Conservation (phyloP, 1,140 invertebrate genomes). For the Zaprionus camerounensis region DNA sequence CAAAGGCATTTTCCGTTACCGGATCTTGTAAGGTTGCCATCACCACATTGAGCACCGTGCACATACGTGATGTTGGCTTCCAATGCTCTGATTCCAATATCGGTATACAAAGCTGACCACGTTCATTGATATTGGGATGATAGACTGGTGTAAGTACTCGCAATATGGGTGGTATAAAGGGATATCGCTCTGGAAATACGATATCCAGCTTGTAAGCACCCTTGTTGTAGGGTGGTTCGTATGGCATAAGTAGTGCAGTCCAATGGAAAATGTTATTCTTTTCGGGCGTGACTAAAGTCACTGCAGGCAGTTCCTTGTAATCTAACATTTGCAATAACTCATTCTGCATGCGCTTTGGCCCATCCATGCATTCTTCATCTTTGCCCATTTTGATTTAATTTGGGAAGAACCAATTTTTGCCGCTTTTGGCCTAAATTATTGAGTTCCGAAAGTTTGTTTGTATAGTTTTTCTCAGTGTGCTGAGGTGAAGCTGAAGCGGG, state of each 20-base stretch:
- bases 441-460: background rate
- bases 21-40: constrained; percentile 99
- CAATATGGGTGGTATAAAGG: constrained; percentile 99
- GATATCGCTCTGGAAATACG: constrained; percentile 99
- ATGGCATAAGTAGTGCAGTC: constrained; percentile 94
- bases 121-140: constrained; percentile 99
- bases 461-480: constrained; percentile 32
- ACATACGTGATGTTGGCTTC: constrained; percentile 99
- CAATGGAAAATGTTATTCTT: constrained; percentile 97
- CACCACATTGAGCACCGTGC: constrained; percentile 98
- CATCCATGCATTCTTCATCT: constrained; percentile 84
- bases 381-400: background rate
- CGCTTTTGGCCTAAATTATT: background rate
- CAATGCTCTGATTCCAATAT: constrained; percentile 99
- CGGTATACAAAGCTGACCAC: constrained; percentile 98
- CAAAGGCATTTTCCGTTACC: constrained; percentile 96
- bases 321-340: constrained; percentile 93
- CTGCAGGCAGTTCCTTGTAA: constrained; percentile 89
- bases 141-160: constrained; percentile 99
- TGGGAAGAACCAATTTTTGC: too few relatives aligned
- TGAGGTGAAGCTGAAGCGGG: constrained; percentile 16
- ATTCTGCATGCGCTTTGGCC: constrained; percentile 89
- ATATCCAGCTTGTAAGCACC: constrained; percentile 99
- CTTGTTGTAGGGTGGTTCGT: constrained; percentile 98
- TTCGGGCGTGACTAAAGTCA: constrained; percentile 96